Evolutionary conservation across 2,797 vertebrate genomes (phyloP).

Genomic region (Phyllotis vaccarum): DNA sequence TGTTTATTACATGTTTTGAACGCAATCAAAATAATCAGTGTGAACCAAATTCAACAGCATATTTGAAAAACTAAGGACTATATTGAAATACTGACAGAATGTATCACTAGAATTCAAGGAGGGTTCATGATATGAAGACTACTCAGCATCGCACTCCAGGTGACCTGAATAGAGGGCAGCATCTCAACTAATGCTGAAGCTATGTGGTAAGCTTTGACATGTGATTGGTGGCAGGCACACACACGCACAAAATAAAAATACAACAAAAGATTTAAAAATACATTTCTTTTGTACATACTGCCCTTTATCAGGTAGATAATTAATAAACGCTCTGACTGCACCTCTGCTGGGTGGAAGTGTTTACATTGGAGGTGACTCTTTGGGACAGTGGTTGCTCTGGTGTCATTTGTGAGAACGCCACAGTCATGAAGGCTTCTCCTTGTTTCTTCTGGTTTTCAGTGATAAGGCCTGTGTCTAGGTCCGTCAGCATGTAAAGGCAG

Average conservation of each 20-base stretch:
- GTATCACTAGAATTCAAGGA: background rate
- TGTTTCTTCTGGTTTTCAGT: background rate
- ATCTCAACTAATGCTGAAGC: background rate
- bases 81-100: background rate
- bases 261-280: background rate
- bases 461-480: background rate
- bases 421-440: background rate
- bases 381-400: background rate
- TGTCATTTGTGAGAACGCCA: background rate
- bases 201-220: background rate
- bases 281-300: background rate
- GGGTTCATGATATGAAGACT: background rate
- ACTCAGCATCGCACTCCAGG: background rate
- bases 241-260: background rate
- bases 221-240: too few species aligned
- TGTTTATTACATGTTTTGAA: slow-evolving; percentile 41
- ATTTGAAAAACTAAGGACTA: slow-evolving; percentile 12
- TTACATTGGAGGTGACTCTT: background rate
- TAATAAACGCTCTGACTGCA: background rate
- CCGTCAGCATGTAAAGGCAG: background rate
- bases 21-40: slow-evolving; percentile 9
- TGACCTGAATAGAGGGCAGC: background rate
- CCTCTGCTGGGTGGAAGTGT: background rate
- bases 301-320: background rate
- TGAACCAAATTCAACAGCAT: background rate